Evolutionary conservation across 1,140 invertebrate genomes (phyloP), one percentile per base, ranked within the genome.

Genomic region (Zaprionus kolodkinae): DNA sequence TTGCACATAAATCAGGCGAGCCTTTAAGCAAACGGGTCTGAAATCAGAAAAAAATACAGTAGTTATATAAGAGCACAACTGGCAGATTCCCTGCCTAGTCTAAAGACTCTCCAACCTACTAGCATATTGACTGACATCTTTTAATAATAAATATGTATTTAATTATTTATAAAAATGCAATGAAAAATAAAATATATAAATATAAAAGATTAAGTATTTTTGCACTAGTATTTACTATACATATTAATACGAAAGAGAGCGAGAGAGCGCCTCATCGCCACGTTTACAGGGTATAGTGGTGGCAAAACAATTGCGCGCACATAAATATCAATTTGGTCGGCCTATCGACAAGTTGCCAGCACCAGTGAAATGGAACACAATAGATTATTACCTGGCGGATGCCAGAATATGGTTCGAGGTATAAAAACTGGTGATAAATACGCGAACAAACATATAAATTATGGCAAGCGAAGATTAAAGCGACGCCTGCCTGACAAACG

Each of bases 291-390:
- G 65, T 57, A 62, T 48, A 15, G n/a, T 40, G 36, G 5, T 12
- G 36, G 15, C 35, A 45, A 57, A 74, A 68, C 65, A 69, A 62
- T 68, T 68, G 56, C 43, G 45, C 52, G 43, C 64, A 66, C 81
- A 83, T 83, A 84, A 83, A 83, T 83, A 79, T 84, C 77, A 76
- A 83, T 83, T 83, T 82, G 27, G 52, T 27, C 63, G 60, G 35
- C 25, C 60, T 45, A 77, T 73, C 69, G 74, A 76, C 68, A 79
- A 60, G 56, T 60, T 30, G 56, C 25, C 63, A 27, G 64, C 35
- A 36, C 15, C 63, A 27, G 64, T 36, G 25, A 72, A 83, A 76
- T 72, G 66, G 69, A 79, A 73, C 48, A 70, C 63, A 60, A 83
- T 84, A 65, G 72, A 77, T 84, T 83, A 70, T 66, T 66, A 61